Percentiles rank a stretch among this genome's conserved stretches.
Evolutionary conservation across 2,113 vertebrate species (phyloP).

Genomic region (Lichenostomus cassidix): DNA sequence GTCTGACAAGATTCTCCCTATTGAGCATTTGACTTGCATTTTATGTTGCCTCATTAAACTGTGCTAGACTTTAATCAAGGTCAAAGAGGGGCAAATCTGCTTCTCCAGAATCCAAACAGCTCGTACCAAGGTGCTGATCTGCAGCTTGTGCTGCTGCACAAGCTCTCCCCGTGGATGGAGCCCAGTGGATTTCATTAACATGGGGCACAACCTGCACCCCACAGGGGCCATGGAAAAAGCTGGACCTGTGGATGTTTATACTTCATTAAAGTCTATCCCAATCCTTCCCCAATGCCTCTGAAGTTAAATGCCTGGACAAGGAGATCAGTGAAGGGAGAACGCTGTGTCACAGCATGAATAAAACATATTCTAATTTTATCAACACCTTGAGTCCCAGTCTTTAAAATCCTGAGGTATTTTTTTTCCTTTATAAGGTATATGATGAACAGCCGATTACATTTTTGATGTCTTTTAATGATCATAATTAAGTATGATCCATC

Average conservation of each 20-base stretch:
- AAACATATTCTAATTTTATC: slow-evolving; percentile 65
- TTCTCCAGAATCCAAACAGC: slow-evolving; percentile 29
- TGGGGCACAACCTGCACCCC: neutral
- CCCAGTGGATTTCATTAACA: fast-evolving
- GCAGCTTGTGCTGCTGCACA: neutral
- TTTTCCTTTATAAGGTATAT: slow-evolving; percentile 59
- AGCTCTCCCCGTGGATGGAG: neutral
- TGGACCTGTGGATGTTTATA: neutral
- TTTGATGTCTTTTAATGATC: slow-evolving; percentile 74
- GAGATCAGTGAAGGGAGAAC: slow-evolving; percentile 27
- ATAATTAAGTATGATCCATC: slow-evolving; percentile 74
- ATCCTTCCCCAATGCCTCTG: neutral
- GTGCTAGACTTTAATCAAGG: slow-evolving; percentile 61
- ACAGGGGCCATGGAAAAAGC: fast-evolving
- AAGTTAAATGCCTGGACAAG: neutral
- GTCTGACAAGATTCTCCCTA: slow-evolving; percentile 55
- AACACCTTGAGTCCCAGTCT: slow-evolving; percentile 31
- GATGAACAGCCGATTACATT: slow-evolving; percentile 69
- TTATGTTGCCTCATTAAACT: slow-evolving; percentile 59
- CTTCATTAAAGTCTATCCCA: neutral
- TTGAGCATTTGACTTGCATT: slow-evolving; percentile 49
- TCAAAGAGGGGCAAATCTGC: slow-evolving; percentile 44
- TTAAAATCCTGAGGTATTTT: slow-evolving; percentile 41
- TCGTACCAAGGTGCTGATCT: neutral
- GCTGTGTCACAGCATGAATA: slow-evolving; percentile 44